Conservation (phyloP, 2,113 vertebrate species). For the Papio anubis region DNA sequence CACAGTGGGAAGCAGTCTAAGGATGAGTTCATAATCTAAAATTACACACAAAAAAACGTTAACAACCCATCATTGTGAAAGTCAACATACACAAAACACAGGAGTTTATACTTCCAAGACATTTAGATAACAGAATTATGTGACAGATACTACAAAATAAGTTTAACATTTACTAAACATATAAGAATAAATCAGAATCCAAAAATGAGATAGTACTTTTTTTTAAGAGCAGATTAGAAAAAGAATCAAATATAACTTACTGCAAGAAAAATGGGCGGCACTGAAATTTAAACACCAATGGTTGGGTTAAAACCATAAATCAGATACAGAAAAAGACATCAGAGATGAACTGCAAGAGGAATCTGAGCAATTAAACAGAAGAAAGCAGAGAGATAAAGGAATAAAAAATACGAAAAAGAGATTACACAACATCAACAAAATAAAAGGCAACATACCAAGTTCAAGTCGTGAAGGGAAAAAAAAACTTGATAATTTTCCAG, state of each 20-base stretch:
- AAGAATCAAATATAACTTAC: not conserved
- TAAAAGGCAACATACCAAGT: not conserved
- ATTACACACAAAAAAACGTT: not conserved
- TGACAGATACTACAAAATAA: not conserved
- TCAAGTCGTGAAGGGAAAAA: not conserved
- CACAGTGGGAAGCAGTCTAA: not conserved
- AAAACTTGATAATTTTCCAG: not conserved
- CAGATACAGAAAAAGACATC: not conserved
- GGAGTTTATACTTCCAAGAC: not conserved
- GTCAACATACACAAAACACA: not conserved
- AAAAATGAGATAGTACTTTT: not conserved
- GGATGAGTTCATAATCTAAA: not conserved
- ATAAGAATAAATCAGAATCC: not conserved
- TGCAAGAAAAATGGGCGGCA: not conserved
- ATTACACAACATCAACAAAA: not conserved
- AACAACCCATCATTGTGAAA: not conserved
- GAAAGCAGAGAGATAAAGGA: not conserved
- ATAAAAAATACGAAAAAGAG: not conserved
- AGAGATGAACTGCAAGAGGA: not conserved
- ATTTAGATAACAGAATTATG: not conserved
- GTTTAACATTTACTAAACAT: not conserved
- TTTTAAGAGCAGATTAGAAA: not conserved
- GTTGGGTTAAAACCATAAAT: not conserved
- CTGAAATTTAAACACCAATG: not conserved
- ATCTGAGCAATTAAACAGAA: slow-evolving; percentile 5